phyloP scores from a whole-genome alignment of 2,797 vertebrate genomes.

The Nannoperca obscura region DNA sequence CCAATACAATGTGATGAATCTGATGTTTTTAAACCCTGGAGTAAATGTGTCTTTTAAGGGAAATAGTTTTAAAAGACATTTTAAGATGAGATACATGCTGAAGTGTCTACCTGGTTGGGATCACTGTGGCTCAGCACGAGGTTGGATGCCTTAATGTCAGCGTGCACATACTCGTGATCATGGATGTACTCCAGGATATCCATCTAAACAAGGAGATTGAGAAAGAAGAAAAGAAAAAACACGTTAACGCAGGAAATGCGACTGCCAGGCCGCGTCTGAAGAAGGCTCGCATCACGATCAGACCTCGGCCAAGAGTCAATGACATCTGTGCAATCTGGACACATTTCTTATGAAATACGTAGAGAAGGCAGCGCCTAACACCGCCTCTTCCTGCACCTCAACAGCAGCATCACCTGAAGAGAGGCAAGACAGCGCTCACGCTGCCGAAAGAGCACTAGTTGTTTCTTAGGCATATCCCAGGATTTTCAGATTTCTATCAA shows the following conservation, averaged over 20 bases:
- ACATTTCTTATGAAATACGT: too few relatives aligned
- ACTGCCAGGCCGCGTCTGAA: neutral
- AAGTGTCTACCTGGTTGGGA: conserved; percentile 89
- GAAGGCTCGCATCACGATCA: neutral
- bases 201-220: too few relatives aligned
- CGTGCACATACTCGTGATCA: conserved; percentile 96
- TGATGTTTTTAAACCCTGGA: neutral
- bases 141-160: conserved; percentile 97
- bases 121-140: conserved; percentile 91
- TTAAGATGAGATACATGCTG: neutral
- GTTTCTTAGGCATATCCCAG: neutral
- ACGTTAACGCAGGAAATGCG: neutral
- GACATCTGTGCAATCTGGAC: neutral
- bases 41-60: neutral
- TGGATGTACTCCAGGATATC: conserved; percentile 95
- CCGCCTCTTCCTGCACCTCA: neutral
- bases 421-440: neutral
- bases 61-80: neutral
- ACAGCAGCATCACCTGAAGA: neutral
- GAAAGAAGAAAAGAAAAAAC: neutral
- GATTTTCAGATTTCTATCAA: neutral
- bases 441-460: neutral
- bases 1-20: neutral
- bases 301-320: neutral
- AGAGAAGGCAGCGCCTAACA: too few relatives aligned